Base-by-base conservation (phyloP, 2,888 invertebrate genomes). In the Parasteatoda lunata region DNA sequence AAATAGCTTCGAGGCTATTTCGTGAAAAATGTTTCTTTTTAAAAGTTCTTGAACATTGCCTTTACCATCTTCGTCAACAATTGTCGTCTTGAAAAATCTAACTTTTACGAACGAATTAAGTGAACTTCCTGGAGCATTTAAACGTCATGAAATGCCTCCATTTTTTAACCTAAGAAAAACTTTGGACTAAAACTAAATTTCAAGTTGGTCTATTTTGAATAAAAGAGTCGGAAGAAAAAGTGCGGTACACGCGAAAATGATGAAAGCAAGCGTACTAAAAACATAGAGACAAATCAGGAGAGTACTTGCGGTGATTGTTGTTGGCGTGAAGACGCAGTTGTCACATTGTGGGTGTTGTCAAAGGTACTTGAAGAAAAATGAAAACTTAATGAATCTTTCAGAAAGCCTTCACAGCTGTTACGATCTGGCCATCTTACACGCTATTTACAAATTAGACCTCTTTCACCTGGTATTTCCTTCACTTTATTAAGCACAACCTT, bases 341-440 rank as follows among this genome's bases (percentile, higher is more conserved):
- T 85, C 85, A 85, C 85, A 79, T 85, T 80, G 75, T 75, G 79
- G 70, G 73, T 70, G 85, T 79, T 80, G 85, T 80, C 79, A 84
- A 75, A 84, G 73, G 83, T 71, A 75, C 51, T 68, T 54, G 76
- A 80, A 85, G 85, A 85, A 85, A 76, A 85, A 85, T 85, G 79
- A 75, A 79, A 85, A 84, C 83, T 84, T 84, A 84, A 84, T 84
- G 83, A 84, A 84, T 84, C 83, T 77, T 77, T 84, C 66, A 72
- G 83, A 82, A 70, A 76, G 70, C 82, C 59, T 70, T 54, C 76
- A 30, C 69, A 75, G 85, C 75, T 83, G 76, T 59, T 70, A 49
- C 76, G 48, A 59, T 51, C 65, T 69, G 65, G 45, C 5, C 51
- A 47, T 66, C 68, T 9, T 72, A 85, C 85, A 85, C 85, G 85